phyloP scores from a whole-genome alignment of 2,113 vertebrate species.

The Mola mola region DNA sequence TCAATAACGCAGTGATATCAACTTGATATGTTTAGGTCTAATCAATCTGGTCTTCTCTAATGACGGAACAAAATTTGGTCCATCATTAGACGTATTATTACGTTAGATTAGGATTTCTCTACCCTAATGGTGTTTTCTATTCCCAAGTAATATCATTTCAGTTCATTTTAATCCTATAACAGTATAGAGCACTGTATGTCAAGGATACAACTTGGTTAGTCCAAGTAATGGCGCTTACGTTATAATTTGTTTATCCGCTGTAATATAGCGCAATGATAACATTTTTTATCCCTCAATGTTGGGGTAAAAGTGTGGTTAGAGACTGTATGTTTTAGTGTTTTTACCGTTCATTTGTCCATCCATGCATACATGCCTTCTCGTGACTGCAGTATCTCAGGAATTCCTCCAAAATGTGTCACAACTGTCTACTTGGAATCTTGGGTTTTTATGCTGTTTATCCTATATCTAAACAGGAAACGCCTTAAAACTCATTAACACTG shows the following conservation, averaged over 20 bases:
- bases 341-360: background rate
- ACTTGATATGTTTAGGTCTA: background rate
- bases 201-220: background rate
- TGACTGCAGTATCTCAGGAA: too few species aligned
- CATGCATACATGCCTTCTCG: too few species aligned
- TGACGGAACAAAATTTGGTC: too few species aligned
- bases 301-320: background rate
- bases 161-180: background rate
- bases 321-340: background rate
- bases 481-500: too few species aligned
- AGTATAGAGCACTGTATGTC: background rate
- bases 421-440: too few species aligned
- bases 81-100: too few species aligned
- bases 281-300: background rate
- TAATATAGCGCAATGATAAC: background rate
- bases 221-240: background rate
- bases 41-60: background rate
- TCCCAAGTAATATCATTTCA: background rate
- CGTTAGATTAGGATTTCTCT: background rate
- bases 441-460: too few species aligned
- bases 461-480: too few species aligned
- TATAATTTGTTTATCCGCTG: background rate
- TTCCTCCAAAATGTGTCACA: too few species aligned
- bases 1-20: background rate
- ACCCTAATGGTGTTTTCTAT: background rate